phyloP scores from a whole-genome alignment of 2,888 invertebrate species.

The Monochamus alternatus region DNA sequence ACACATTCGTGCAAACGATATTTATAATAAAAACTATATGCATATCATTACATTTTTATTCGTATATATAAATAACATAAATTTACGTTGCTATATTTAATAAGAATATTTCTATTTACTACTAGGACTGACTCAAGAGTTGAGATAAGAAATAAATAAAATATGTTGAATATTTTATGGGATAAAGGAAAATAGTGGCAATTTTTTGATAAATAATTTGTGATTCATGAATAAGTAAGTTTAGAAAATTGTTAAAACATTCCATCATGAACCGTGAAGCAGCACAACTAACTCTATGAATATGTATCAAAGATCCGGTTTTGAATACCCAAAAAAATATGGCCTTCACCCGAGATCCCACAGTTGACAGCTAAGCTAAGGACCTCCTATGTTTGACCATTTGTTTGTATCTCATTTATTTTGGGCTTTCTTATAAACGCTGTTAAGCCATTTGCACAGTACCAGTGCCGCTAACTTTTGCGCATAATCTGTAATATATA shows the following conservation, averaged over 20 bases:
- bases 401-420: slow-evolving; percentile 53
- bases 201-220: slow-evolving; percentile 6
- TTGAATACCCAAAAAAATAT: slow-evolving; percentile 47
- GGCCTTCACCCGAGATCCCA: slow-evolving; percentile 48
- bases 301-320: slow-evolving; percentile 63
- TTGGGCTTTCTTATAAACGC: slow-evolving; percentile 37
- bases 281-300: slow-evolving; percentile 59
- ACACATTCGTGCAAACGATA: background rate
- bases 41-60: background rate
- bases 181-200: background rate
- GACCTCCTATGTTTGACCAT: slow-evolving; percentile 57
- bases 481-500: slow-evolving; percentile 53
- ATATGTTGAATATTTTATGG: background rate
- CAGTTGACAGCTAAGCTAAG: slow-evolving; percentile 55
- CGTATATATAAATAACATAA: background rate
- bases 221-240: slow-evolving; percentile 7
- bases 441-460: slow-evolving; percentile 54
- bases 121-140: background rate
- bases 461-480: slow-evolving; percentile 46
- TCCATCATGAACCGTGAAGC: slow-evolving; percentile 51
- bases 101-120: slow-evolving; percentile 8
- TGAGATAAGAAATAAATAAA: background rate
- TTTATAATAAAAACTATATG: background rate
- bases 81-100: slow-evolving; percentile 1
- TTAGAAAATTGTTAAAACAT: slow-evolving; percentile 21